Evolutionary conservation across 2,888 invertebrate species (phyloP).

Genomic region (Trileptium ribeirensis): DNA sequence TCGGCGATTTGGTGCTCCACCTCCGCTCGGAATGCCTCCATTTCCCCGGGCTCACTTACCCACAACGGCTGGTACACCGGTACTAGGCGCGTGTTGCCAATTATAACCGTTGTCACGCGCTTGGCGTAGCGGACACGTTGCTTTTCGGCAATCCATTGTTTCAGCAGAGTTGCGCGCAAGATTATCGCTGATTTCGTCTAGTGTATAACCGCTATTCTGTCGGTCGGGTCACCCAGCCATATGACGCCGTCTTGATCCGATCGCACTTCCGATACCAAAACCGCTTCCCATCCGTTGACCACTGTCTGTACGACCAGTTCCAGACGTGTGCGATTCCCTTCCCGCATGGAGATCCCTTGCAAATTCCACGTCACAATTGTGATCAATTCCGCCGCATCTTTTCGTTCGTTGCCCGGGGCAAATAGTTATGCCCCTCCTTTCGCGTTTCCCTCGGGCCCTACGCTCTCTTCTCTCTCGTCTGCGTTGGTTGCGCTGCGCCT

Average conservation of each 20-base stretch:
- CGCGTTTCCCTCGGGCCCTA: background rate
- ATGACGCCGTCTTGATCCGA: background rate
- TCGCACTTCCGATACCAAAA: background rate
- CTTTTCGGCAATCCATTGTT: background rate
- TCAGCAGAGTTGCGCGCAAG: background rate
- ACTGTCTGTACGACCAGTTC: background rate
- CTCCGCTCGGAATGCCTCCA: background rate
- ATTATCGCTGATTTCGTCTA: background rate
- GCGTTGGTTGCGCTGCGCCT: background rate
- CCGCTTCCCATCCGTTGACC: background rate
- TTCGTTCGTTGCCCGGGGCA: no score
- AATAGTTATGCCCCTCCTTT: background rate
- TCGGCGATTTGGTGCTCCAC: slow-evolving; percentile 4
- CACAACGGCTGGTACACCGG: slow-evolving; percentile 8
- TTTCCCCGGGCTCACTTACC: background rate
- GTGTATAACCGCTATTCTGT: background rate
- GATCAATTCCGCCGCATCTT: no score
- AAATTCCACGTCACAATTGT: background rate
- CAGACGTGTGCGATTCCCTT: background rate
- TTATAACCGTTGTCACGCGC: background rate
- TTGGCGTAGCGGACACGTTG: background rate
- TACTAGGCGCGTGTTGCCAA: slow-evolving; percentile 4
- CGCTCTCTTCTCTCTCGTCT: background rate
- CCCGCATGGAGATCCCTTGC: background rate
- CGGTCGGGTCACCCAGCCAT: background rate